Evolutionary conservation across 2,113 vertebrate genomes (phyloP), one percentile per base, ranked within the genome.

Genomic region (Riparia riparia): DNA sequence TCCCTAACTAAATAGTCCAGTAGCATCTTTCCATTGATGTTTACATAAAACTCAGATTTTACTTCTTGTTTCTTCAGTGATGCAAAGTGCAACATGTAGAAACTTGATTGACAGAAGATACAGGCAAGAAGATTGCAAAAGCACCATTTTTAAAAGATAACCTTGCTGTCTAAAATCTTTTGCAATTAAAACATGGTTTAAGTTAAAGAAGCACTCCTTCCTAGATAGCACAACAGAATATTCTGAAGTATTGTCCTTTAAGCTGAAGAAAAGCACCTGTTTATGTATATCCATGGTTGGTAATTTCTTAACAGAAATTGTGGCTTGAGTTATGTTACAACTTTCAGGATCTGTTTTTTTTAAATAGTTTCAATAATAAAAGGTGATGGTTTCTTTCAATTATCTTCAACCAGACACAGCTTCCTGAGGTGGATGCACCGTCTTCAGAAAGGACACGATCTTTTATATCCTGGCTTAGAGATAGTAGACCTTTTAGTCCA

Each of bases 381-480:
- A 88, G 20, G 21, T 73, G 20, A 21, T 69, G 10, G 82, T 72
- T 73, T 85, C 12, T 87, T 93, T 90, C 29, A 21, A 83, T 93
- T 92, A 13, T 72, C 13, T 97, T 94, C 86, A 83, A 88, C 56
- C 97, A 99, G 99, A 98, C 94, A 19, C 98, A 99, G 92, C 98
- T 99, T 96, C 99, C 99, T 39, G 99, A 99, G 91, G 97, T 99
- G 97, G 98, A 99, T 93, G 99, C 98, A 0, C 90, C 96, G 65
- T 97, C 98, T 79, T 99, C 99, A 12, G 98, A 99, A 97, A 98
- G 99, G 92, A 95, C 98, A 15, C 96, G 98, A 86, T 98, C 98
- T 41, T 99, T 99, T 95, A 95, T 99, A 78, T 98, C 98, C 85
- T 99, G 99, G 99, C 99, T 99, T 84, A 98, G 98, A 98, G 99